Base-by-base conservation (phyloP, 2,888 invertebrate species). In the Drosophila sordidula region DNA sequence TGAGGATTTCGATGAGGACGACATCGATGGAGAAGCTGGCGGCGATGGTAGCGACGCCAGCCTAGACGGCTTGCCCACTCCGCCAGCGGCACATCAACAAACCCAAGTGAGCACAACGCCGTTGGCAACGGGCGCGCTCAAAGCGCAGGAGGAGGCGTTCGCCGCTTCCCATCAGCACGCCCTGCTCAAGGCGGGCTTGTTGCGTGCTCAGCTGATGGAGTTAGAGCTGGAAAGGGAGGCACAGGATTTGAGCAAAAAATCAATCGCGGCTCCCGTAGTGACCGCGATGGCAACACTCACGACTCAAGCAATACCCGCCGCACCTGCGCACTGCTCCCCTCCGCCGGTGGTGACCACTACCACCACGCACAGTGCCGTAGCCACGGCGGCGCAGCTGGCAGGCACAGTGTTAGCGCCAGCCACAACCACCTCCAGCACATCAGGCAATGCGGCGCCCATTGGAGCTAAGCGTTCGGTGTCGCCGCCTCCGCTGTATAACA, bases 1-100 rank as follows among this genome's bases (percentile, higher is more conserved):
- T 50, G 92, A 91, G 57, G 91, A 91, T 55, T 91, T 84, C 51
- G 91, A 91, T 63, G 91, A 91, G 73, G 91, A 91, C 49, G 91
- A 91, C 34, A 80, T 87, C 3, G 90, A 89, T 4, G 90, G 82
- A 4, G 91, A 90, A 6, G 79, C 59, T 3, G 84, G 67, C 9
- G 84, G 71, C 4, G 80, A 76, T 45, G 72, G 12, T 0, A 79
- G 83, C 29, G 79, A 79, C 34, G 59, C 55, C 11, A 80, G 78
- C 50, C 18, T 73, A 8, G 81, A 84, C 18, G 75, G 71, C n/a
- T 25, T 80, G 57, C 86, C 78, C 12, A 83, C 83, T 11, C 88
- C 85, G 1, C 87, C 85, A n/a, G 86, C 80, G 11, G 87, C 89
- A 3, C 81, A 83, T 64, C 84, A 86, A 54, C 85, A 76, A 34